phyloP scores from a whole-genome alignment of 1,140 invertebrate genomes.

The Zaprionus capensis region DNA sequence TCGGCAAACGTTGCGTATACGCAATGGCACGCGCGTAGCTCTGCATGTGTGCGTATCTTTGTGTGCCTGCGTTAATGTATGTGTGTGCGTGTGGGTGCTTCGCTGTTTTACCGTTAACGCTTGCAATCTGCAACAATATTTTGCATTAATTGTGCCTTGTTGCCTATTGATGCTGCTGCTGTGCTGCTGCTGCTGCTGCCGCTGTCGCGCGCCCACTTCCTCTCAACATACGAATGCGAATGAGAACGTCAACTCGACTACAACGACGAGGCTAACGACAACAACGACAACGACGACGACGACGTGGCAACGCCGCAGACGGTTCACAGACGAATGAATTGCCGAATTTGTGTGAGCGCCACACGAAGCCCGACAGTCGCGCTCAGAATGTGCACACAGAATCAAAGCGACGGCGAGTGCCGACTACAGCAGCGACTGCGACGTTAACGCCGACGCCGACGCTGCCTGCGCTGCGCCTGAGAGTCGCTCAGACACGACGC shows the following conservation, averaged over 20 bases:
- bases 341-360: constrained; percentile 75
- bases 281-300: constrained; percentile 52
- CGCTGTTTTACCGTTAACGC: constrained; percentile 54
- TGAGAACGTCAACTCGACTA: constrained; percentile 47
- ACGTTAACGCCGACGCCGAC: background rate
- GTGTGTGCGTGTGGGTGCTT: background rate
- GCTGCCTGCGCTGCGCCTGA: constrained; percentile 29
- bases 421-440: background rate
- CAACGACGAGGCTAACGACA: constrained; percentile 16
- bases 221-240: constrained; percentile 72
- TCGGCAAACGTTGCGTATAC: constrained; percentile 70
- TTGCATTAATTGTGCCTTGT: constrained; percentile 44
- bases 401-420: constrained; percentile 20
- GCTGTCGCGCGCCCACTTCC: constrained; percentile 67
- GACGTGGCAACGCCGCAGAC: constrained; percentile 65
- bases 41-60: background rate
- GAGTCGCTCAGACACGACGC: constrained; percentile 49
- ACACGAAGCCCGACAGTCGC: constrained; percentile 68
- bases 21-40: constrained; percentile 68
- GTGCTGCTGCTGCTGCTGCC: constrained; percentile 29
- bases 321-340: constrained; percentile 79
- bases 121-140: constrained; percentile 64
- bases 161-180: constrained; percentile 8
- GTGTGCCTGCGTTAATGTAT: background rate
- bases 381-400: constrained; percentile 55